These are phyloP conservation scores for Drosophila pseudotalamancana DNA, from an alignment of 2,888 invertebrate genomes.

Conservation along the genomic window DNA sequence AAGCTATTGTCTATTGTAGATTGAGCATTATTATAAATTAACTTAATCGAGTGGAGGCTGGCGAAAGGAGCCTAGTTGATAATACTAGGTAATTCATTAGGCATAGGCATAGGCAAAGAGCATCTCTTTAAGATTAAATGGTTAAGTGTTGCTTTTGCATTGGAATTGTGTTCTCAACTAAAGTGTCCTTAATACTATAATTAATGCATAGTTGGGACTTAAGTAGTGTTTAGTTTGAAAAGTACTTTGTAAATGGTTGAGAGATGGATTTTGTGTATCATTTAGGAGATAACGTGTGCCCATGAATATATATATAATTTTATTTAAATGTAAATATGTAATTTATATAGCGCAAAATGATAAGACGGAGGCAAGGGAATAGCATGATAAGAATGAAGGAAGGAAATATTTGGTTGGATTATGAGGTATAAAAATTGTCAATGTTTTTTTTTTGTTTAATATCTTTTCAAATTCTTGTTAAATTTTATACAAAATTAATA, in stretches of 20 bases:
- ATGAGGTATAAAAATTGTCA: no score
- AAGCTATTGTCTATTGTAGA: conserved; percentile 14
- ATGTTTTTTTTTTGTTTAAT: no score
- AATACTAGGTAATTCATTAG: not conserved
- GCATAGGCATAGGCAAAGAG: not conserved
- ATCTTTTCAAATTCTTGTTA: no score
- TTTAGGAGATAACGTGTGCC: not conserved
- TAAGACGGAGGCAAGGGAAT: no score
- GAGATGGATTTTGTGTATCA: not conserved
- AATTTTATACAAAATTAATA: no score
- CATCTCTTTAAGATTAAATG: not conserved
- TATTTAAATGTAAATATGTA: no score
- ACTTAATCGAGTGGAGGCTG: conserved; percentile 8
- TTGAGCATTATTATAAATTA: conserved; percentile 2
- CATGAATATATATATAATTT: not conserved
- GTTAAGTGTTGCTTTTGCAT: not conserved
- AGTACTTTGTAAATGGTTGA: no score
- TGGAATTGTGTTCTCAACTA: not conserved
- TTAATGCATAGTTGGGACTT: not conserved
- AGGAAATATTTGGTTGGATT: no score
- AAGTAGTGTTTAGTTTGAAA: no score
- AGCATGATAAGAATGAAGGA: no score
- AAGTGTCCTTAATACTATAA: not conserved
- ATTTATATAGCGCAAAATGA: no score
- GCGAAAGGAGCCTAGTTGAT: no score